phyloP scores from a whole-genome alignment of 2,113 vertebrate genomes.

The Cryptotis parvus region DNA sequence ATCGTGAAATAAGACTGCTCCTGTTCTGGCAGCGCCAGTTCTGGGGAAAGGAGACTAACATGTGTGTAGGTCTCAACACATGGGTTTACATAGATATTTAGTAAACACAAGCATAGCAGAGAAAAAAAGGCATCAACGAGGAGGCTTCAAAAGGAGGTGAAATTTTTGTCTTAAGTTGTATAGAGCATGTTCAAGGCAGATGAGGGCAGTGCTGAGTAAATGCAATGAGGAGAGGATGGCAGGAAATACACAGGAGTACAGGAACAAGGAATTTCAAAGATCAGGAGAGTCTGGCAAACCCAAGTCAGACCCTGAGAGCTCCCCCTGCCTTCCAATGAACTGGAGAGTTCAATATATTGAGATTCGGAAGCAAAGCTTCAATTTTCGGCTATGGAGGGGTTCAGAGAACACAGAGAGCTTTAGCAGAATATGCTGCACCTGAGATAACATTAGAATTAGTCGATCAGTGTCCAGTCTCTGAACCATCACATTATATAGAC shows the following conservation, averaged over 20 bases:
- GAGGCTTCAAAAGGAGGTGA: not conserved
- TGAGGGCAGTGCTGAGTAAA: not conserved
- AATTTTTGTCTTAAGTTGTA: not conserved
- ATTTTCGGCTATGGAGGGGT: not conserved
- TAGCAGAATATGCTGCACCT: not conserved
- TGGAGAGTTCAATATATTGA: not conserved
- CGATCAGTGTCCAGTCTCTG: not conserved
- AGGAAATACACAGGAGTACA: not conserved
- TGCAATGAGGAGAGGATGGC: too few species aligned
- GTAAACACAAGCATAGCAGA: not conserved
- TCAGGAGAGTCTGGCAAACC: not conserved
- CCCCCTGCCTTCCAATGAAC: not conserved
- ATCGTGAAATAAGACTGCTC: not conserved
- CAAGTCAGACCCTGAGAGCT: not conserved
- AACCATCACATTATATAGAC: not conserved
- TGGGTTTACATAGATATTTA: not conserved
- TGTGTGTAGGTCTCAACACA: not conserved
- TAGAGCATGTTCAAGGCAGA: not conserved
- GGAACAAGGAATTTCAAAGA: too few species aligned
- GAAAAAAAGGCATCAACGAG: too few species aligned
- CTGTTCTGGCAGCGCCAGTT: not conserved
- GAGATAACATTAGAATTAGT: not conserved
- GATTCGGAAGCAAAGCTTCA: not conserved
- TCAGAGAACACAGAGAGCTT: not conserved
- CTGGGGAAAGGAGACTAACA: fast-evolving